Evolutionary conservation across 2,888 invertebrate genomes (phyloP), one percentile per base, ranked within the genome.

Genomic region (Diarsia mendica): DNA sequence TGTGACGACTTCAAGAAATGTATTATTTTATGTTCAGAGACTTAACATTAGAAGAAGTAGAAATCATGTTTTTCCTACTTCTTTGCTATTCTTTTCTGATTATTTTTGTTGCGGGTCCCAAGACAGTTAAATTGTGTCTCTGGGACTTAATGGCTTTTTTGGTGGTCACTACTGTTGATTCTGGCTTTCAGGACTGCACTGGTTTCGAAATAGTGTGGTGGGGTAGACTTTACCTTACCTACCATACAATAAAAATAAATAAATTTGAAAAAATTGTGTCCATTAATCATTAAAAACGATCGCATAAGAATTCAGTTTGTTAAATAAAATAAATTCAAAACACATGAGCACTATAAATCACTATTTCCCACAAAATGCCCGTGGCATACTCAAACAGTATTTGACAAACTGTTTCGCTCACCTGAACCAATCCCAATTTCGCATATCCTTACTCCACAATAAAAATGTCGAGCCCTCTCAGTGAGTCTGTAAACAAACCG

Each of bases 401-500:
- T 46, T 69, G 63, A 84, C 77, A 85, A 80, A 80, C 77, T 66
- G 55, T 66, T 63, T 55, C 61, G 60, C 39, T 77, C 84, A 80
- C 76, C 71, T 82, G 84, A 77, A 77, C 77, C 84, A 65, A 72
- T 67, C 58, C 63, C 70, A 84, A 76, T 72, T 55, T 69, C 51
- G n/a, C 55, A 71, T 70, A 70, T 75, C 68, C 60, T 82, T 79
- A 73, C 28, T 60, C 33, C 46, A 72, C 75, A 67, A 72, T 85
- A 83, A 83, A 78, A 77, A 72, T 77, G 69, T 69, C 69, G 67
- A 72, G 67, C 64, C 82, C 72, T 80, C 69, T 77, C 82, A 77
- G 39, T 73, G 58, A 79, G 67, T 82, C 75, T 84, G 84, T 85
- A 84, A 83, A 82, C 84, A 85, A 81, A 84, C 68, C 75, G 67